phyloP scores from a whole-genome alignment of 1,140 invertebrate species.

The Cydia pomonella region DNA sequence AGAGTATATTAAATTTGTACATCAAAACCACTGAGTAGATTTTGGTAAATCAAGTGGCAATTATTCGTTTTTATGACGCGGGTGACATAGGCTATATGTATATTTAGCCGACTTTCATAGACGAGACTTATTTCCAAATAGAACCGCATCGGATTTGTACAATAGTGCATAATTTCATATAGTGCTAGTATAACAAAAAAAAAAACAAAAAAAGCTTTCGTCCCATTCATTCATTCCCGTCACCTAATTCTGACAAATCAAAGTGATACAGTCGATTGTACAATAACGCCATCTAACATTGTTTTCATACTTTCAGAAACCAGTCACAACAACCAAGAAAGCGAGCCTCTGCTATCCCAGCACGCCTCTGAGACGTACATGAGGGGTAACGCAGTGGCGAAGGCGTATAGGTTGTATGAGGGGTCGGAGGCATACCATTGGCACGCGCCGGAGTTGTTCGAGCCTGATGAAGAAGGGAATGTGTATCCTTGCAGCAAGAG shows the following conservation, averaged over 20 bases:
- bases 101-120: too few species aligned
- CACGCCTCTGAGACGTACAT: conserved; percentile 58
- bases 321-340: conserved; percentile 46
- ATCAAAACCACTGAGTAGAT: too few species aligned
- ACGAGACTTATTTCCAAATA: too few species aligned
- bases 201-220: background rate
- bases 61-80: background rate
- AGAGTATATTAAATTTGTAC: too few species aligned
- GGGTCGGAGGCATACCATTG: conserved; percentile 58
- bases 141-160: too few species aligned
- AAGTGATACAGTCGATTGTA: too few species aligned
- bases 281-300: too few species aligned
- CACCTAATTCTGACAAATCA: too few species aligned
- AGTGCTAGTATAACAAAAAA: too few species aligned
- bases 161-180: too few species aligned
- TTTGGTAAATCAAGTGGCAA: too few species aligned
- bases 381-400: conserved; percentile 44
- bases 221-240: background rate
- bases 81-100: too few species aligned
- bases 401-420: conserved; percentile 52
- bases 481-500: conserved; percentile 65
- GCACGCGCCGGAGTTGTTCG: conserved; percentile 74
- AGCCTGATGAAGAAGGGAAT: conserved; percentile 55
- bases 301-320: conserved; percentile 41
- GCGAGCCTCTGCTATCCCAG: conserved; percentile 56